Evolutionary conservation across 1,140 invertebrate species (phyloP).

Genomic region (Yoshiicerus persimilis): DNA sequence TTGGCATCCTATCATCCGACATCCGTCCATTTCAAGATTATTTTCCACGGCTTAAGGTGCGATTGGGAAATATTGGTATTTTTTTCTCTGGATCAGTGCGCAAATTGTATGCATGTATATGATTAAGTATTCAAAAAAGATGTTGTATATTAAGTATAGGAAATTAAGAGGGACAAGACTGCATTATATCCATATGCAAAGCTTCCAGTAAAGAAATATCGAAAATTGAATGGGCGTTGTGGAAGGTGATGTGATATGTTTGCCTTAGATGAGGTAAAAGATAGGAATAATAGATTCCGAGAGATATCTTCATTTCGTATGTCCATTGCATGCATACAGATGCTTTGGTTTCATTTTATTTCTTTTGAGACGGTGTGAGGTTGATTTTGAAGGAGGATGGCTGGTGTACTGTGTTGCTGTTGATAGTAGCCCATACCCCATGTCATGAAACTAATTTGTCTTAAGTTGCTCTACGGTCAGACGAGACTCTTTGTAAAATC

Average conservation of each 20-base stretch:
- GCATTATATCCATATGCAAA: too few relatives aligned
- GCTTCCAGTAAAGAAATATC: too few relatives aligned
- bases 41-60: constrained; percentile 1
- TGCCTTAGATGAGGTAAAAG: background rate
- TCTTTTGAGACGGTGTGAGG: too few relatives aligned
- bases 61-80: background rate
- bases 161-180: too few relatives aligned
- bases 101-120: background rate
- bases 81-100: background rate
- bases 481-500: background rate
- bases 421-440: background rate
- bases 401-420: background rate
- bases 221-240: background rate
- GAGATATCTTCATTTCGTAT: background rate
- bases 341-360: background rate
- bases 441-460: constrained; percentile 14
- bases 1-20: background rate
- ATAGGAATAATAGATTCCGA: background rate
- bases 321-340: background rate
- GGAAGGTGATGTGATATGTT: background rate
- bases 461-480: background rate
- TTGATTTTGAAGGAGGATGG: background rate
- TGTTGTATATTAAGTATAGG: too few relatives aligned
- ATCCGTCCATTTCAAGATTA: background rate
- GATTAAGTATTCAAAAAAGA: too few relatives aligned